A percentile compares a stretch with the other conserved stretches of the same genome.
phyloP scores from a whole-genome alignment of 2,797 vertebrate genomes.

The Lindbergichthys nudifrons region DNA sequence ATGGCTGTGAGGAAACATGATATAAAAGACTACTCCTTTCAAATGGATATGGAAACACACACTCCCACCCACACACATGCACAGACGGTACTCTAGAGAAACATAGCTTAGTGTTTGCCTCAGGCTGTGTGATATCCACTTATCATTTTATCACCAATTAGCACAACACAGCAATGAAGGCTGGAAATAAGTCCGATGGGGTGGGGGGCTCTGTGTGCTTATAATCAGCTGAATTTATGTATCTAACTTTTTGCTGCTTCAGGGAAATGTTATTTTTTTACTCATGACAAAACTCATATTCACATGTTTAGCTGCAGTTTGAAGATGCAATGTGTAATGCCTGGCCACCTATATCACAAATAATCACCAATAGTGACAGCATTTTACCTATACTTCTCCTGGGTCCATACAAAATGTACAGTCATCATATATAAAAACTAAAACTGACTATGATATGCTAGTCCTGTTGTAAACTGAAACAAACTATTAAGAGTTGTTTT shows the following conservation, averaged over 20 bases:
- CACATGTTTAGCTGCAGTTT: conserved; percentile 3
- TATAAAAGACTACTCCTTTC: conserved; percentile 8
- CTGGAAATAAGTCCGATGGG: conserved; percentile 51
- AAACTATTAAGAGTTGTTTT: conserved; percentile 22
- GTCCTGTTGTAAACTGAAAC: conserved; percentile 11
- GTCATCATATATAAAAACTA: too few species aligned
- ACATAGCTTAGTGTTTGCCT: conserved; percentile 38
- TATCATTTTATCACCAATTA: conserved; percentile 77
- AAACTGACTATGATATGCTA: neutral
- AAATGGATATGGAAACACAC: conserved; percentile 24
- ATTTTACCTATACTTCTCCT: too few species aligned
- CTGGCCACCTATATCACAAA: too few species aligned
- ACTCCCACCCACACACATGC: neutral
- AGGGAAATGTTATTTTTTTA: conserved; percentile 39
- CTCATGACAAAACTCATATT: too few species aligned
- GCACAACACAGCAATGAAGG: conserved; percentile 57
- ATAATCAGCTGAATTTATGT: conserved; percentile 66
- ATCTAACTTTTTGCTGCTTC: conserved; percentile 55
- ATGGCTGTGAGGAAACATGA: conserved; percentile 9
- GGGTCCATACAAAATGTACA: too few species aligned
- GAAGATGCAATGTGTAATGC: too few species aligned
- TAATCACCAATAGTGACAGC: too few species aligned
- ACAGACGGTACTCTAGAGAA: conserved; percentile 24
- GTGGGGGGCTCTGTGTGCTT: conserved; percentile 39
- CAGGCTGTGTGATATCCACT: conserved; percentile 67